Conservation (phyloP, 2,888 invertebrate genomes). For the Exocentrus adspersus region DNA sequence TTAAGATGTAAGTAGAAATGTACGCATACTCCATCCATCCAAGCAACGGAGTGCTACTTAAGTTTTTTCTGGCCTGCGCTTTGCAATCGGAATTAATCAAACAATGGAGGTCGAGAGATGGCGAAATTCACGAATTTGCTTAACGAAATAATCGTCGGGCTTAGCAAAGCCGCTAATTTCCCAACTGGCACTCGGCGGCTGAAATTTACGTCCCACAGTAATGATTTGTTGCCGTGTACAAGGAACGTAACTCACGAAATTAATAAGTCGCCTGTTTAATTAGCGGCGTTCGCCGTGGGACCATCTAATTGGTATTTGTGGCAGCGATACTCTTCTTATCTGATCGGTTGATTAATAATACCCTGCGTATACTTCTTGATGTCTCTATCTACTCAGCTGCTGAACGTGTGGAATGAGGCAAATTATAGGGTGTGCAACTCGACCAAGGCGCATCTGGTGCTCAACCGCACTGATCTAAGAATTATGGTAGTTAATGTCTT, state of each 20-base stretch:
- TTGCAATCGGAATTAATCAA: slow-evolving; percentile 20
- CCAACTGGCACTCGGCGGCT: slow-evolving; percentile 27
- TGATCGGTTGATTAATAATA: slow-evolving; percentile 48
- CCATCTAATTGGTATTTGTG: slow-evolving; percentile 47
- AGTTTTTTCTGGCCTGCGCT: background rate
- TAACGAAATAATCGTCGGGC: slow-evolving; percentile 30
- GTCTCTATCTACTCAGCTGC: slow-evolving; percentile 48
- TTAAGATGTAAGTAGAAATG: no score
- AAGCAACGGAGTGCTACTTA: no score
- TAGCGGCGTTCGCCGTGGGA: slow-evolving; percentile 45
- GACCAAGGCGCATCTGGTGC: slow-evolving; percentile 14
- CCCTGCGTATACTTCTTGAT: slow-evolving; percentile 42
- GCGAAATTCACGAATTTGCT: slow-evolving; percentile 13
- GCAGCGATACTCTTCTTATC: slow-evolving; percentile 45
- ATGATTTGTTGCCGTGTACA: slow-evolving; percentile 39
- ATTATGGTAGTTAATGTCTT: slow-evolving; percentile 17
- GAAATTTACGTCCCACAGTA: slow-evolving; percentile 27
- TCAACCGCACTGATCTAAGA: background rate
- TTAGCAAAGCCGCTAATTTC: slow-evolving; percentile 35
- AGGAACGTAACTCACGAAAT: slow-evolving; percentile 36
- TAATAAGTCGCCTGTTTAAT: slow-evolving; percentile 46
- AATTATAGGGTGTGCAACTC: slow-evolving; percentile 43
- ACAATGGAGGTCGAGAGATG: background rate
- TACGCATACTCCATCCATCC: no score
- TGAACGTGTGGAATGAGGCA: slow-evolving; percentile 34